These are phyloP conservation scores for Hyperoplus immaculatus DNA, from an alignment of 2,797 vertebrate genomes.

Conservation along the genomic window DNA sequence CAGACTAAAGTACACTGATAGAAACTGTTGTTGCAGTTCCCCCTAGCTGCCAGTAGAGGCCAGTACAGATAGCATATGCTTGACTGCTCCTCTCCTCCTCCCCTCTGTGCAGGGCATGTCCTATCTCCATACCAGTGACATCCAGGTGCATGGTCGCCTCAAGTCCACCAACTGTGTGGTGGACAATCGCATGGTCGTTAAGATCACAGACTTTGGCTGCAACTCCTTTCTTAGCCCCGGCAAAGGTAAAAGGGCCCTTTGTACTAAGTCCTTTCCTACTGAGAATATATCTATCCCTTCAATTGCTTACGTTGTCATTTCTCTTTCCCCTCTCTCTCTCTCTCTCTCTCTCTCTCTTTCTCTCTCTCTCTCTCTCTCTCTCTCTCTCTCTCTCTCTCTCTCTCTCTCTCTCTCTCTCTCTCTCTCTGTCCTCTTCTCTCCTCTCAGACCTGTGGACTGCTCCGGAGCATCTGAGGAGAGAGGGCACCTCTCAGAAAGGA, in stretches of 20 bases:
- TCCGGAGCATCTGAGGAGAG: slow-evolving; percentile 91
- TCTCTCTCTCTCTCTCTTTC: too few relatives aligned
- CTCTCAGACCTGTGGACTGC: slow-evolving; percentile 88
- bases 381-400: too few relatives aligned
- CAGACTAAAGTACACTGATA: too few relatives aligned
- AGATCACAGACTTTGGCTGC: slow-evolving; percentile 97
- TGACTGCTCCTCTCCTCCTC: background rate
- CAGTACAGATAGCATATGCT: slow-evolving; percentile 14
- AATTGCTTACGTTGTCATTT: background rate
- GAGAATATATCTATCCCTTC: background rate
- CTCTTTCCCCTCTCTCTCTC: background rate
- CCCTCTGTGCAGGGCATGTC: slow-evolving; percentile 92
- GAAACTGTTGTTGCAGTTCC: slow-evolving; percentile 8
- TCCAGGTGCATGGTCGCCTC: slow-evolving; percentile 94
- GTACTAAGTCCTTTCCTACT: background rate
- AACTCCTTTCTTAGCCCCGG: slow-evolving; percentile 90
- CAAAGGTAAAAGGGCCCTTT: slow-evolving; percentile 84
- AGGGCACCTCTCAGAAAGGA: slow-evolving; percentile 93
- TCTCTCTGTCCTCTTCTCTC: background rate
- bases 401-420: background rate
- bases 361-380: too few relatives aligned
- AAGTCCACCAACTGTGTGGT: slow-evolving; percentile 98
- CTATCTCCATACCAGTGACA: slow-evolving; percentile 94
- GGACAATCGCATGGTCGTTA: slow-evolving; percentile 97
- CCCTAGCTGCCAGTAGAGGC: slow-evolving; percentile 27